Base-by-base conservation (phyloP, 2,113 vertebrate species). In the Hystrix brachyura region DNA sequence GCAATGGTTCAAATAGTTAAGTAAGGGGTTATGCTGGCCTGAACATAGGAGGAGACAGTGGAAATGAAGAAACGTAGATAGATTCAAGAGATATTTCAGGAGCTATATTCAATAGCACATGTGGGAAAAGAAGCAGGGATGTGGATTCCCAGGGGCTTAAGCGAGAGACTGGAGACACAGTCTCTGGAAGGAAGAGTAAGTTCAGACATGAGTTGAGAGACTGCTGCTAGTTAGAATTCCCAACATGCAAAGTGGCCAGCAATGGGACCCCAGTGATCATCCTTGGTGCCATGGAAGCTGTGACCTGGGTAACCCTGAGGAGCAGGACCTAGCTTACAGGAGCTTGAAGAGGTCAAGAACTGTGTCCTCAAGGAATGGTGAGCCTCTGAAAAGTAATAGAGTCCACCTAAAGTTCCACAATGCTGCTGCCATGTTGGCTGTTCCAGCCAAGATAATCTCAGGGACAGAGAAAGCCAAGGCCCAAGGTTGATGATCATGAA, bases 41-140 rank as follows among this genome's bases (percentile, higher is more conserved):
- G 32, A 94, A 88, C 65, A 76, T 29, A 79, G 4, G 29, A 46
- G 11, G 62, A 84, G 43, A 87, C 15, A 71, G 25, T 59, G 19
- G 38, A 27, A 93, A 88, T 93, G 34, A 7, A 71, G n/a, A 60
- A 88, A 71, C 85, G n/a, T 59, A 80, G 29, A 85, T 19, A 78
- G 8, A 95, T 46, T 34, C 53, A 43, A 88, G 92, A 93, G 27
- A 12, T 51, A 18, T n/a, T 94, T 94, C 71, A 84, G 78, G 21
- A 94, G 69, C 5, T 57, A 17, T 57, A 90, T 38, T 82, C 43
- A 72, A 82, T 18, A 71, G 64, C 18, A 87, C 43, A 85, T 57
- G 8, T 51, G 64, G 48, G 4, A 48, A 81, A 82, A 80, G 46
- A 72, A 93, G 53, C 7, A 76, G 5, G 25, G 1, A 14, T 94